Percentiles rank a stretch among this genome's conserved stretches.
Conservation (phyloP, 2,797 vertebrate genomes). For the Rhinichthys osculus region DNA sequence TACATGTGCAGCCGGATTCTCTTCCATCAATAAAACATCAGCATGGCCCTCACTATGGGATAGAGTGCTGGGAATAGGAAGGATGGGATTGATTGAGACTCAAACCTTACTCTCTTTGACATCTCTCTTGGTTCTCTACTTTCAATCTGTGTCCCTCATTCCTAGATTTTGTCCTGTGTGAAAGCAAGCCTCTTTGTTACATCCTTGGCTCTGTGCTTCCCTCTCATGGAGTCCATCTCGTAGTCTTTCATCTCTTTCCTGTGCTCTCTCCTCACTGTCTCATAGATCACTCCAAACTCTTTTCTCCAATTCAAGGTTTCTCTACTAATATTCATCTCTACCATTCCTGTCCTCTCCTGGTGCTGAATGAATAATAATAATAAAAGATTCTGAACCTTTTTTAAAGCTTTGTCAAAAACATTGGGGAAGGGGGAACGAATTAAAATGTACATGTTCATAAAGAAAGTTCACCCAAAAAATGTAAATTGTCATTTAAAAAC, state of each 20-base stretch:
- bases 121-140: conserved; percentile 26
- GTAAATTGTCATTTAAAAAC: neutral
- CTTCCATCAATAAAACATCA: conserved; percentile 82
- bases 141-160: conserved; percentile 24
- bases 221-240: conserved; percentile 47
- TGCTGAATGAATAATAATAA: neutral
- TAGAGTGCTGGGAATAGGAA: conserved; percentile 65
- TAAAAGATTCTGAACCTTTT: neutral
- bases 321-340: neutral
- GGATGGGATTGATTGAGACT: conserved; percentile 60
- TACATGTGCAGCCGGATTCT: conserved; percentile 77
- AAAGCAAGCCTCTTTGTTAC: conserved; percentile 26
- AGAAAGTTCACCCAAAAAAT: neutral
- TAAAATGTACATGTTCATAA: neutral
- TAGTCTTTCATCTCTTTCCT: conserved; percentile 43
- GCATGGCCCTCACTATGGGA: conserved; percentile 67
- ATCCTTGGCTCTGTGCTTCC: conserved; percentile 20
- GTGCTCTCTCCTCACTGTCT: conserved; percentile 14
- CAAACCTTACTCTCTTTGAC: conserved; percentile 33
- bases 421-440: neutral
- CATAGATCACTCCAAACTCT: neutral
- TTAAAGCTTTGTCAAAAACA: neutral
- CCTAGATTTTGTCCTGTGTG: conserved; percentile 35
- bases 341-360: neutral
- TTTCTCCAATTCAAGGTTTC: neutral